These are phyloP conservation scores for Periophthalmus modestus DNA, from an alignment of 2,113 vertebrate genomes.

Conservation along the genomic window DNA sequence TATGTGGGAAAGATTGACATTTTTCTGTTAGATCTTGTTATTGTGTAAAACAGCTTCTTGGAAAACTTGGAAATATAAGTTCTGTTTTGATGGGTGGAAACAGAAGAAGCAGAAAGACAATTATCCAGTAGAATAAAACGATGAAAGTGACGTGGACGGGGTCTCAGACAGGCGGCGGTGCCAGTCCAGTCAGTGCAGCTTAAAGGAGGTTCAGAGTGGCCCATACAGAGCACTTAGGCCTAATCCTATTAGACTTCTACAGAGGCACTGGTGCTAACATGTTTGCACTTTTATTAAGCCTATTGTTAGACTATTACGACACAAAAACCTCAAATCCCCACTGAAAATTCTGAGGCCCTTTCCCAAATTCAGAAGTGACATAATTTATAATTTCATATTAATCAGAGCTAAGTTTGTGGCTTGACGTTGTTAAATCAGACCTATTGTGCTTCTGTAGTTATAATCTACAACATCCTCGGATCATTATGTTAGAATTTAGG, in stretches of 20 bases:
- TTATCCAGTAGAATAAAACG: neutral
- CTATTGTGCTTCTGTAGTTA: too few species aligned
- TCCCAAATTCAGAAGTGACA: too few species aligned
- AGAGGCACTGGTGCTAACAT: neutral
- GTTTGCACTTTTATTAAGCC: slow-evolving; percentile 1
- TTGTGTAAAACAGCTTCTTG: neutral
- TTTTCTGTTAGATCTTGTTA: neutral
- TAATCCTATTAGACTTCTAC: slow-evolving; percentile 5
- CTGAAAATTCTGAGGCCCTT: neutral
- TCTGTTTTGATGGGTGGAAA: neutral
- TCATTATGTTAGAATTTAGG: too few species aligned
- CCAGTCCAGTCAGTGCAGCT: neutral
- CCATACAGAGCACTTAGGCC: neutral
- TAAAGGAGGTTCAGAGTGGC: neutral
- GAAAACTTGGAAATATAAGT: neutral
- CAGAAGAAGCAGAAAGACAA: neutral
- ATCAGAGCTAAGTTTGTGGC: too few species aligned
- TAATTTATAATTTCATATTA: too few species aligned
- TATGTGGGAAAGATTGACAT: neutral
- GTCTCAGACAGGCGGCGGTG: neutral
- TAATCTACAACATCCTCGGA: too few species aligned
- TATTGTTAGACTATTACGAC: neutral
- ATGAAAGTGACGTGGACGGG: neutral
- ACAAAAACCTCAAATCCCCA: neutral
- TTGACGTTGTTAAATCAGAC: too few species aligned